phyloP scores from a whole-genome alignment of 2,797 vertebrate species.

The Molothrus ater region DNA sequence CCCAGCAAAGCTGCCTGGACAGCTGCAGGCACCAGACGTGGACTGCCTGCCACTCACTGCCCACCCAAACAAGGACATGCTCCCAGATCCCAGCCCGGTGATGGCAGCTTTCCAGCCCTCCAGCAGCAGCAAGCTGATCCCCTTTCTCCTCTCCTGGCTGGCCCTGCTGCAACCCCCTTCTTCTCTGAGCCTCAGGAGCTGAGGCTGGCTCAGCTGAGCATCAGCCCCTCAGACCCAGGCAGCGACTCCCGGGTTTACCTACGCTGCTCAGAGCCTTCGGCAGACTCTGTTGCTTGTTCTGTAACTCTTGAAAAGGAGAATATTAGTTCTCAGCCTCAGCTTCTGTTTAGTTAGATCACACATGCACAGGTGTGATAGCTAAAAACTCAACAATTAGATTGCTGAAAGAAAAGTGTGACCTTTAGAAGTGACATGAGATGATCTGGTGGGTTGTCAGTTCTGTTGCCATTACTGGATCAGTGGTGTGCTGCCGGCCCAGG shows the following conservation, averaged over 20 bases:
- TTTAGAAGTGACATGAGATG: neutral
- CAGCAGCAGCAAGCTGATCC: neutral
- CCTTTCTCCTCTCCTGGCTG: neutral
- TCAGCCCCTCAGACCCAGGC: neutral
- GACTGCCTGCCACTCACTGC: neutral
- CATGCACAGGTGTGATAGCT: neutral
- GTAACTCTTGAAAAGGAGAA: neutral
- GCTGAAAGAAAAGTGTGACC: neutral
- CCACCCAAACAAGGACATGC: neutral
- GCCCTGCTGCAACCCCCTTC: neutral
- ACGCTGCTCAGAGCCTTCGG: neutral
- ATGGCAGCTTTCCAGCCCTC: neutral
- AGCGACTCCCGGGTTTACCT: neutral
- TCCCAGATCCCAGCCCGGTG: fast-evolving
- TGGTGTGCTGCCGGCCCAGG: neutral
- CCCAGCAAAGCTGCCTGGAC: neutral
- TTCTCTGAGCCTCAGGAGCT: neutral
- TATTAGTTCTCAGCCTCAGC: neutral
- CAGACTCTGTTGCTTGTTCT: neutral
- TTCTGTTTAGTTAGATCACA: neutral
- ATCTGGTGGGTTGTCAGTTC: neutral
- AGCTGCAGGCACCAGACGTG: neutral
- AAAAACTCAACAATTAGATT: neutral
- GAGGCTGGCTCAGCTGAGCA: neutral
- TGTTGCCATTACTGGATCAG: neutral